Conservation (phyloP, 2,888 invertebrate species). For the Campaea margaritaria region DNA sequence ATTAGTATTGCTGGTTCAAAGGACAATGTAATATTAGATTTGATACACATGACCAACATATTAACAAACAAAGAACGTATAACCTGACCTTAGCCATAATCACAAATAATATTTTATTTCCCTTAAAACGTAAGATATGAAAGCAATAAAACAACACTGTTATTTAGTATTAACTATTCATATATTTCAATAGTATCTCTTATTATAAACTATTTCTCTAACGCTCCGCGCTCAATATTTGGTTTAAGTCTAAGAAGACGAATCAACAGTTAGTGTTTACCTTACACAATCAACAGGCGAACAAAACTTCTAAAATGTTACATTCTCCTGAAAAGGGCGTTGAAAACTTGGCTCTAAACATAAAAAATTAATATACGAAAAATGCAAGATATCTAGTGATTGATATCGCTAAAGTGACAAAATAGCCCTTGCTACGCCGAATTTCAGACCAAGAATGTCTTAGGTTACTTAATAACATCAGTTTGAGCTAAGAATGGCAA, state of each 20-base stretch:
- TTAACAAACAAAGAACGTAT: too few relatives aligned
- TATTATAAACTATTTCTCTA: slow-evolving; percentile 79
- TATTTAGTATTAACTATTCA: slow-evolving; percentile 80
- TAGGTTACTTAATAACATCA: too few relatives aligned
- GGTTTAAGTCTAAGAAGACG: slow-evolving; percentile 82
- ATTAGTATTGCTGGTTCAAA: too few relatives aligned
- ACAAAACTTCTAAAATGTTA: slow-evolving; percentile 74
- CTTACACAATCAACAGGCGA: slow-evolving; percentile 75
- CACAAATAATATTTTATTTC: too few relatives aligned
- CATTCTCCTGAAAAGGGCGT: slow-evolving; percentile 52
- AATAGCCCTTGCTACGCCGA: too few relatives aligned
- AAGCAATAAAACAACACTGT: slow-evolving; percentile 60
- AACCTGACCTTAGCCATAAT: too few relatives aligned
- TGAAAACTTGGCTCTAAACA: slow-evolving; percentile 14
- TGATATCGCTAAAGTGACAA: too few relatives aligned
- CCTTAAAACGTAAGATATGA: not conserved
- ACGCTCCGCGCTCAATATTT: slow-evolving; percentile 84
- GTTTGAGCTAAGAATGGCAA: too few relatives aligned
- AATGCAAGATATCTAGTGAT: not conserved
- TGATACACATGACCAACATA: too few relatives aligned
- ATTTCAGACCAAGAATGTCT: too few relatives aligned
- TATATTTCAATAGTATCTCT: slow-evolving; percentile 85
- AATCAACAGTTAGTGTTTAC: slow-evolving; percentile 75
- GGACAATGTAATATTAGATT: too few relatives aligned
- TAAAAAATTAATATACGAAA: not conserved